Evolutionary conservation across 2,113 vertebrate species (phyloP).

Genomic region (Pteronura brasiliensis): DNA sequence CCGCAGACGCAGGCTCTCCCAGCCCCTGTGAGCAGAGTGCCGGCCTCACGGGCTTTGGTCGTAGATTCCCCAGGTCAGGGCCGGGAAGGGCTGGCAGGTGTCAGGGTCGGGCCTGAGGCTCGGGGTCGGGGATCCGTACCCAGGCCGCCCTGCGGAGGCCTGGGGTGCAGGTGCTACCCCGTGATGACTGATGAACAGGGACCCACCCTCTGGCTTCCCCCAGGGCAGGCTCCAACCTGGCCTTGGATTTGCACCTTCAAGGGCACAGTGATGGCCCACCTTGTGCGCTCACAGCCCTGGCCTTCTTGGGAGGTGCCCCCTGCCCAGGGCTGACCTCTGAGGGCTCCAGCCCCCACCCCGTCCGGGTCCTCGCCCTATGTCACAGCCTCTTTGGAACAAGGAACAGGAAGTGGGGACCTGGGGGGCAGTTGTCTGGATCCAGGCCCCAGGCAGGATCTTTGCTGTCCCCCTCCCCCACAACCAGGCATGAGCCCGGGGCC

Average conservation of each 20-base stretch:
- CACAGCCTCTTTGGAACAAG: not conserved
- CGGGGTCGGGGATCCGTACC: not conserved
- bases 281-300: not conserved
- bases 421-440: not conserved
- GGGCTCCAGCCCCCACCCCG: no score
- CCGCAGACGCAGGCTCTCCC: not conserved
- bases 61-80: rapidly evolving
- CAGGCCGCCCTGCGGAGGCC: rapidly evolving
- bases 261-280: rapidly evolving
- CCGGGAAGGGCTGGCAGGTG: not conserved
- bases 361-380: rapidly evolving
- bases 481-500: not conserved
- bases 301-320: not conserved
- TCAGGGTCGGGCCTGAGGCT: not conserved
- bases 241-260: not conserved
- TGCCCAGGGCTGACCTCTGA: no score
- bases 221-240: not conserved
- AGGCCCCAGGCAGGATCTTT: not conserved
- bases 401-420: rapidly evolving
- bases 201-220: not conserved
- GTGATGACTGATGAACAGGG: no score
- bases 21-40: rapidly evolving
- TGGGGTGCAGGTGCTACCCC: rapidly evolving
- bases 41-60: rapidly evolving
- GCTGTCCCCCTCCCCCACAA: not conserved